Percentiles rank a stretch among this genome's conserved stretches.
Evolutionary conservation across 2,797 vertebrate species (phyloP).

Genomic region (Scomberomorus guttatus): DNA sequence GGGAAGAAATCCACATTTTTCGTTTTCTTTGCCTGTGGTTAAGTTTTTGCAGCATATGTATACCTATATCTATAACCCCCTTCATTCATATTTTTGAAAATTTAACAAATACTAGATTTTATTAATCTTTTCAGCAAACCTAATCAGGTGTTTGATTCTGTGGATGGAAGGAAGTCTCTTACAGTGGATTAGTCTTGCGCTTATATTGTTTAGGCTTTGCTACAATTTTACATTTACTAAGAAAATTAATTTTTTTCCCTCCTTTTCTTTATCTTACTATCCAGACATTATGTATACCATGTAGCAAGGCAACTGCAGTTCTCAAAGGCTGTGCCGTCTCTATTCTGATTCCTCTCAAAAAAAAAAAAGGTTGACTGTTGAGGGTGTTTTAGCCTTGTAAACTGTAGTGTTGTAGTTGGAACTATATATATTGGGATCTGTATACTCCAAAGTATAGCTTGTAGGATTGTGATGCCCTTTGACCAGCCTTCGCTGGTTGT

Average conservation of each 20-base stretch:
- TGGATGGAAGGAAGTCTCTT: conserved; percentile 94
- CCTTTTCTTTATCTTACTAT: conserved; percentile 66
- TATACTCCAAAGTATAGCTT: conserved; percentile 76
- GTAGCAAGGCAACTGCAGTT: conserved; percentile 82
- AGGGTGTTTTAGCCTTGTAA: conserved; percentile 71
- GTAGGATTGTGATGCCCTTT: conserved; percentile 72
- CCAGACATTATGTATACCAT: conserved; percentile 71
- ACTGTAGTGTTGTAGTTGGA: conserved; percentile 75
- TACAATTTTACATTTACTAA: conserved; percentile 76
- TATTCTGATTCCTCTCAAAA: conserved; percentile 76
- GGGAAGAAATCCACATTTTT: conserved; percentile 83
- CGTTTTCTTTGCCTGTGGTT: conserved; percentile 85
- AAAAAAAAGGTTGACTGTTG: conserved; percentile 57
- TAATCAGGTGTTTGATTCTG: conserved; percentile 93
- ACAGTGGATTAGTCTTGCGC: conserved; percentile 74
- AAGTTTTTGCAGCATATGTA: conserved; percentile 93
- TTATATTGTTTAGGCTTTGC: conserved; percentile 84
- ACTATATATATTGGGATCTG: conserved; percentile 66
- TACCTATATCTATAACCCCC: conserved; percentile 71
- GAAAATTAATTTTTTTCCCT: conserved; percentile 21
- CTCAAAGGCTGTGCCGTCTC: conserved; percentile 80
- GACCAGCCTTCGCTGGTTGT: conserved; percentile 55
- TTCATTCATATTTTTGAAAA: conserved; percentile 78
- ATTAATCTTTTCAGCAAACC: conserved; percentile 84
- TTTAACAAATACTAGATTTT: conserved; percentile 78